phyloP scores from a whole-genome alignment of 2,113 vertebrate genomes.

The Fregata magnificens region DNA sequence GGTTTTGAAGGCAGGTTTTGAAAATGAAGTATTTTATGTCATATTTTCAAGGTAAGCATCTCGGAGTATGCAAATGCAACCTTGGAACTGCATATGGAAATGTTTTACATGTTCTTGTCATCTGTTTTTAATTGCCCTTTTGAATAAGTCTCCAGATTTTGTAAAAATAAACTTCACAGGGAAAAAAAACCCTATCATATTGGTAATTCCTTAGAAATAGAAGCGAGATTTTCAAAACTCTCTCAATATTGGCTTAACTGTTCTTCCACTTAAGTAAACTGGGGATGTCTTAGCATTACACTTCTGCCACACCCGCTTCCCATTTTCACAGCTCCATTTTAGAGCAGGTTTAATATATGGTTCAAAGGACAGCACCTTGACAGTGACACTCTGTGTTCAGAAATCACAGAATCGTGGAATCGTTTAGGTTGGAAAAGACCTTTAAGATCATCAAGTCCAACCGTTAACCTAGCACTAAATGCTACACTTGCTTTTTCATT shows the following conservation, averaged over 20 bases:
- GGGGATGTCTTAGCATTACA: neutral
- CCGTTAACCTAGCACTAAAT: too few relatives aligned
- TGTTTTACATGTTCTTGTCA: neutral
- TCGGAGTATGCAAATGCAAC: neutral
- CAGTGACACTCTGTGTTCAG: neutral
- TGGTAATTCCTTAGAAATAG: neutral
- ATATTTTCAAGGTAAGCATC: neutral
- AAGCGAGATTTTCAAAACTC: neutral
- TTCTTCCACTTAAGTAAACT: neutral
- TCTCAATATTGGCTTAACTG: neutral
- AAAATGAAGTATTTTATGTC: neutral
- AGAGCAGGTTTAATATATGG: neutral
- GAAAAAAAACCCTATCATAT: neutral
- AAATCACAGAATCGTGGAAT: neutral
- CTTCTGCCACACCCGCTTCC: neutral
- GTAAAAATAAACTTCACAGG: neutral
- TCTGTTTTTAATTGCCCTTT: neutral
- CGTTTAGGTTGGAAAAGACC: too few relatives aligned
- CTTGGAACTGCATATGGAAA: neutral
- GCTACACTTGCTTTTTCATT: neutral
- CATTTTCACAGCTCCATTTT: neutral
- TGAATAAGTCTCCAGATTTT: neutral
- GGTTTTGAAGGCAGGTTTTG: neutral
- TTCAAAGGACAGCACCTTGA: neutral
- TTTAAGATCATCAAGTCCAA: too few relatives aligned